A percentile compares a stretch with the other conserved stretches of the same genome.
Evolutionary conservation across 2,113 vertebrate genomes (phyloP).

Genomic region (Pipa parva): DNA sequence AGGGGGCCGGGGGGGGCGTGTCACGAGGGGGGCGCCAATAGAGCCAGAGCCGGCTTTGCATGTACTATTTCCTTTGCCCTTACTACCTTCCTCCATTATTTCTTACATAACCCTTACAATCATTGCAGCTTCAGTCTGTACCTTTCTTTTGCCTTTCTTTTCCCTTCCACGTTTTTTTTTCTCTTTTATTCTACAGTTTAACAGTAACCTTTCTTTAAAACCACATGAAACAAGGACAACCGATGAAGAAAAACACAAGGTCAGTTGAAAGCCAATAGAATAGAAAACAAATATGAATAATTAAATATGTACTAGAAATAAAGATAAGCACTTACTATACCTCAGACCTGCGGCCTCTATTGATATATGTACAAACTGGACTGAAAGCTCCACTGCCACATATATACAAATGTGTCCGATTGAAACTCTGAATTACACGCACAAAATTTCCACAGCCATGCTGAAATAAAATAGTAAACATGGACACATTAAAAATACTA

Average conservation of each 20-base stretch:
- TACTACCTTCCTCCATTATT: too few relatives aligned
- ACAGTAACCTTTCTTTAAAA: too few relatives aligned
- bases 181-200: too few relatives aligned
- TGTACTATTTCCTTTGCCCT: too few relatives aligned
- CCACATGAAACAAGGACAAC: neutral
- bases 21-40: too few relatives aligned
- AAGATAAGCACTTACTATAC: constrained; percentile 52
- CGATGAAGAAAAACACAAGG: neutral
- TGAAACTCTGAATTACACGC: constrained; percentile 87
- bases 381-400: constrained; percentile 95
- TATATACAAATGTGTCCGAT: constrained; percentile 90
- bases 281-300: neutral
- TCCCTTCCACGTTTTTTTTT: too few relatives aligned
- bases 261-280: neutral
- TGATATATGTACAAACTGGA: constrained; percentile 86
- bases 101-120: too few relatives aligned
- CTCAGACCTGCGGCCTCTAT: constrained; percentile 90
- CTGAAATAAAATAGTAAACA: constrained; percentile 56
- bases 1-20: too few relatives aligned
- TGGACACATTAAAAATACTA: too few relatives aligned
- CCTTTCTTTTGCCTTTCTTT: too few relatives aligned
- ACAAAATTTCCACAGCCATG: constrained; percentile 95
- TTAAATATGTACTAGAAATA: neutral
- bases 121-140: too few relatives aligned
- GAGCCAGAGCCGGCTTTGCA: too few relatives aligned